Base-by-base conservation (phyloP, 2,888 invertebrate species). In the Pseudococcus jackbeardsleyi region DNA sequence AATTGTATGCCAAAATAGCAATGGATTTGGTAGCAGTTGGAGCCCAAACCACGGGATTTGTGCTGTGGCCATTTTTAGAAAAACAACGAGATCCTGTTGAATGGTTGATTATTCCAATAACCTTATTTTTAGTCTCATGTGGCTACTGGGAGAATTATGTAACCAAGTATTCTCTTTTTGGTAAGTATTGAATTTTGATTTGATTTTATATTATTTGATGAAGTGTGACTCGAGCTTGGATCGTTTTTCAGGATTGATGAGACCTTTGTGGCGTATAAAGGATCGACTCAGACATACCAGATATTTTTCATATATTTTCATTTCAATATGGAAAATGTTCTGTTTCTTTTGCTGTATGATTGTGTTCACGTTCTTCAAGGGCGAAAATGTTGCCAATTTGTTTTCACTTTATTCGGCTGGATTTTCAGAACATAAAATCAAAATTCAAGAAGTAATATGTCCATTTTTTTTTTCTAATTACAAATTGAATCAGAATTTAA, bases 111-210 rank as follows among this genome's bases (percentile, higher is more conserved):
- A 96, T 99, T 90, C 98, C 98, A 0, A 93, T 97, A 0, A 94
- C 97, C 0, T 94, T 97, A 59, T 92, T 97, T 88, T 94, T 98
- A 90, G 95, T 97, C 89, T 99, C 99, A 0, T 93, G 97, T 64
- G 97, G 97, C 39, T 99, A 98, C 98, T 99, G 99, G 99, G 99
- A 99, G 92, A 99, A 99, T 92, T 99, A 97, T 91, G 96, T 98
- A 0, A 96, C 96, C 89, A 93, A 94, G 89, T 94, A 96, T 90
- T 97, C 98, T 89, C 95, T 97, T 0, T 93, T 98, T 89, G 95
- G 95, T 95, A 91, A 92, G 92, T 59, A 72, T 54, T n/a, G 17
- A 2, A 50, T 5, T 1, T 50, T n/a, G n/a, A 2, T 15, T 50
- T 12, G 15, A 12, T 12, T 15, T 50, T 11, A 4, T 12, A 50